Percentiles rank a stretch among this genome's conserved stretches.
These are phyloP conservation scores for Meiosimyza platycephala DNA, from an alignment of 2,888 invertebrate species.

Conservation along the genomic window DNA sequence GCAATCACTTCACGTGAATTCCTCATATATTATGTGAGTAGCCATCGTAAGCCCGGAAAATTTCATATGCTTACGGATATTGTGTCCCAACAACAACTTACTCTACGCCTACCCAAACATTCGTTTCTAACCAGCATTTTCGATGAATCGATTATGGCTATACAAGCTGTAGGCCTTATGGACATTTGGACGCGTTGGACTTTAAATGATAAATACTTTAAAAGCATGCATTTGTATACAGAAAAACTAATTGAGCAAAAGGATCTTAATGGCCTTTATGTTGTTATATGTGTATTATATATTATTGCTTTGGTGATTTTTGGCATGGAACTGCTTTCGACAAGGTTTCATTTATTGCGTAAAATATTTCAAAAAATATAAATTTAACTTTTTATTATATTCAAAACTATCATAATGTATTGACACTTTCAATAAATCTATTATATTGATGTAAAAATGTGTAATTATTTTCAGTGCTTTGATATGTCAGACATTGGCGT, in stretches of 20 bases:
- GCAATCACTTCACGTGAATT: slow-evolving; percentile 45
- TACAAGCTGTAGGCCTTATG: slow-evolving; percentile 47
- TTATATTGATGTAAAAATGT: too few relatives aligned
- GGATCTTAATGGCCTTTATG: slow-evolving; percentile 32
- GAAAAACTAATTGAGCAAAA: slow-evolving; percentile 21
- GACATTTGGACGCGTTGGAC: slow-evolving; percentile 43
- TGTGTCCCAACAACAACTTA: slow-evolving; percentile 34
- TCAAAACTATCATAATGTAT: slow-evolving; percentile 31
- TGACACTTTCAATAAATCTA: background rate
- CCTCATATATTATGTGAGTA: slow-evolving; percentile 39
- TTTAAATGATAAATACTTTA: slow-evolving; percentile 21
- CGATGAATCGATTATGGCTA: slow-evolving; percentile 46
- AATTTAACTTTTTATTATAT: slow-evolving; percentile 27
- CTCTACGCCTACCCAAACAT: slow-evolving; percentile 48
- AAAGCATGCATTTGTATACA: background rate
- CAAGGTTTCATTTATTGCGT: background rate
- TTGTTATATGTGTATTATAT: slow-evolving; percentile 28
- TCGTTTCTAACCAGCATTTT: slow-evolving; percentile 45
- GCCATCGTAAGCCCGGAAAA: slow-evolving; percentile 25
- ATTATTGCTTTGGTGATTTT: slow-evolving; percentile 26
- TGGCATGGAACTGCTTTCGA: slow-evolving; percentile 36
- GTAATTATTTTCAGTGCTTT: too few relatives aligned
- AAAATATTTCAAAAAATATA: background rate
- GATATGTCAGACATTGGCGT: too few relatives aligned
- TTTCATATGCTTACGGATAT: slow-evolving; percentile 46